phyloP scores from a whole-genome alignment of 1,140 invertebrate genomes.

The Lepidurus couesii region DNA sequence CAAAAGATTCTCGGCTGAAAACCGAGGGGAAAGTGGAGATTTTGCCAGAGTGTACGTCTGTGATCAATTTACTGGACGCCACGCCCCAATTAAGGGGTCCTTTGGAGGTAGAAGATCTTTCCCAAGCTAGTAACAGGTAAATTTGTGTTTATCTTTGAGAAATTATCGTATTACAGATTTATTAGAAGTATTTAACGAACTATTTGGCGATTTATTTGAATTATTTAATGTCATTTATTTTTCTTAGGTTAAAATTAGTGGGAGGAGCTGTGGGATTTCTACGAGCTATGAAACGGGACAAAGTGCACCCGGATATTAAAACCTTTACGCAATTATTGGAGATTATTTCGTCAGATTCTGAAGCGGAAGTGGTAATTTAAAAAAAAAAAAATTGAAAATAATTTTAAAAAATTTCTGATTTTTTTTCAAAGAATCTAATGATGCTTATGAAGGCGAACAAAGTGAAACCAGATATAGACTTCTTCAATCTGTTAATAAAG shows the following conservation, averaged over 20 bases:
- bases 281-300: constrained; percentile 59
- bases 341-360: constrained; percentile 56
- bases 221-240: constrained; percentile 1
- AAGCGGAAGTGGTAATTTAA: constrained; percentile 56
- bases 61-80: constrained; percentile 32
- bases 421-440: constrained; percentile 50
- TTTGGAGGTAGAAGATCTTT: constrained; percentile 30
- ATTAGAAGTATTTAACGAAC: background rate
- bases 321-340: constrained; percentile 70
- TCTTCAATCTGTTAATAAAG: constrained; percentile 81
- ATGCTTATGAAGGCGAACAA: constrained; percentile 52
- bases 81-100: constrained; percentile 31
- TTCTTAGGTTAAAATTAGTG: constrained; percentile 61
- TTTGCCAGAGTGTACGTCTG: background rate
- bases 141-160: background rate
- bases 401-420: constrained; percentile 26
- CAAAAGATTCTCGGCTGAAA: background rate
- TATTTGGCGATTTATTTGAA: background rate
- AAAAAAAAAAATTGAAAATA: constrained; percentile 14
- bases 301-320: constrained; percentile 66
- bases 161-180: background rate
- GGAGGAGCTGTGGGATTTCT: constrained; percentile 72
- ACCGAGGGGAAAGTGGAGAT: background rate
- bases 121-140: constrained; percentile 35
- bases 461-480: constrained; percentile 65